phyloP scores from a whole-genome alignment of 2,797 vertebrate genomes.

The Serranus cabrilla region DNA sequence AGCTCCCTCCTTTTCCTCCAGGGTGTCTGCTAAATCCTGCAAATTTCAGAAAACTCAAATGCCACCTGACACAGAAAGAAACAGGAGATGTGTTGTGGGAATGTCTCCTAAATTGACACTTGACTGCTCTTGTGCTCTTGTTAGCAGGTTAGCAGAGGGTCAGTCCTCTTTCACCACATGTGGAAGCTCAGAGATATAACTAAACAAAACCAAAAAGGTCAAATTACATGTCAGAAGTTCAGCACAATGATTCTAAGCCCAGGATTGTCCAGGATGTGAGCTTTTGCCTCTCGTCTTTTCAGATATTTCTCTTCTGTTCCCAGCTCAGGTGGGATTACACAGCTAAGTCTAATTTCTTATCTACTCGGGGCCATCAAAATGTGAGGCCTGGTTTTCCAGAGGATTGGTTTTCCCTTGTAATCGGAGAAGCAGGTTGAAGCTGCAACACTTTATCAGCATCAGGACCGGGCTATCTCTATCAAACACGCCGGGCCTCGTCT shows the following conservation, averaged over 20 bases:
- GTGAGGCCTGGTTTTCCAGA: slow-evolving; percentile 5
- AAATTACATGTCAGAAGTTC: slow-evolving; percentile 7
- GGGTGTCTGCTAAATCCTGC: slow-evolving; percentile 46
- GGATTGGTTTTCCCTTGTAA: slow-evolving; percentile 23
- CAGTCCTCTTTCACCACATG: slow-evolving; percentile 4
- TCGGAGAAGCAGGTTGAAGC: slow-evolving; percentile 24
- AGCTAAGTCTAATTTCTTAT: slow-evolving; percentile 65
- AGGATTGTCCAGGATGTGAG: slow-evolving; percentile 33
- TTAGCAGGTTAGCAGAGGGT: slow-evolving; percentile 28
- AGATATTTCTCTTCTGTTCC: slow-evolving; percentile 28
- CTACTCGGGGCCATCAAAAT: slow-evolving; percentile 42
- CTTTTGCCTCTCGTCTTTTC: slow-evolving; percentile 24
- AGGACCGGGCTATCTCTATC: slow-evolving; percentile 28
- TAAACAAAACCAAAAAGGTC: slow-evolving; percentile 7
- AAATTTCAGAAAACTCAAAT: slow-evolving; percentile 45
- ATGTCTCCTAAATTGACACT: slow-evolving; percentile 15
- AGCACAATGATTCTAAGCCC: slow-evolving; percentile 11
- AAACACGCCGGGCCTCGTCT: slow-evolving; percentile 3
- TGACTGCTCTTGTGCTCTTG: slow-evolving; percentile 32
- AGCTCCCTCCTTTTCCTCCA: slow-evolving; percentile 25
- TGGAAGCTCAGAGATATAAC: slow-evolving; percentile 2
- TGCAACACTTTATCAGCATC: slow-evolving; percentile 25
- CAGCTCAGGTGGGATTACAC: slow-evolving; percentile 58
- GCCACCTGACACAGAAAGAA: slow-evolving; percentile 25
- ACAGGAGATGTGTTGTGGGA: slow-evolving; percentile 6